phyloP scores from a whole-genome alignment of 2,113 vertebrate species.

The Campylomormyrus numenius region DNA sequence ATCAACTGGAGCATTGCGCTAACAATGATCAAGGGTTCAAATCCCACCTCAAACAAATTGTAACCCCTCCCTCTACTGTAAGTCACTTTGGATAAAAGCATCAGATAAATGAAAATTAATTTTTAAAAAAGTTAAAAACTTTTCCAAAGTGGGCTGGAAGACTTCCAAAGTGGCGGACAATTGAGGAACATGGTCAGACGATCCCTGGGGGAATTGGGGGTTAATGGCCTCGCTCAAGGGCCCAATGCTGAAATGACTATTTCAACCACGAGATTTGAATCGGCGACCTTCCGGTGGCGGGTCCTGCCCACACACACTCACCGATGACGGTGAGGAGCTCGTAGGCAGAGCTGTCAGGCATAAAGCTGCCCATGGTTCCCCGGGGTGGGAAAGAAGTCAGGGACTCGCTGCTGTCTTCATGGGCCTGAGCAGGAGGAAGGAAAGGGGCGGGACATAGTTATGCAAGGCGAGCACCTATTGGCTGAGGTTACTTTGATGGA shows the following conservation, averaged over 20 bases:
- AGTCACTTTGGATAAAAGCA: not conserved
- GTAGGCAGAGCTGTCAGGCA: conserved; percentile 80
- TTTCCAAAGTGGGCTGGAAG: not conserved
- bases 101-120: not conserved
- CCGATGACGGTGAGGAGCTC: conserved; percentile 83
- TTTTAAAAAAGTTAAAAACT: not conserved
- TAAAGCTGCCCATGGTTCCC: conserved; percentile 84
- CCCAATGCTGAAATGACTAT: not conserved
- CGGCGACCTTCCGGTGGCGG: not conserved
- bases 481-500: not conserved
- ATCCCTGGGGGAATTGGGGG: not conserved
- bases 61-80: not conserved
- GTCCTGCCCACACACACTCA: conserved; percentile 39
- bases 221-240: not conserved
- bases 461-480: not conserved
- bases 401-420: conserved; percentile 90
- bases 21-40: not conserved
- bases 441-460: not conserved
- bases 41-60: not conserved
- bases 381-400: conserved; percentile 72
- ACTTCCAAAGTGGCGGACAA: not conserved
- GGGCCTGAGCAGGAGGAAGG: conserved; percentile 58
- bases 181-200: not conserved
- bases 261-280: not conserved
- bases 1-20: not conserved